Base-by-base conservation (phyloP, 2,888 invertebrate genomes). In the Caradrina kadenii region DNA sequence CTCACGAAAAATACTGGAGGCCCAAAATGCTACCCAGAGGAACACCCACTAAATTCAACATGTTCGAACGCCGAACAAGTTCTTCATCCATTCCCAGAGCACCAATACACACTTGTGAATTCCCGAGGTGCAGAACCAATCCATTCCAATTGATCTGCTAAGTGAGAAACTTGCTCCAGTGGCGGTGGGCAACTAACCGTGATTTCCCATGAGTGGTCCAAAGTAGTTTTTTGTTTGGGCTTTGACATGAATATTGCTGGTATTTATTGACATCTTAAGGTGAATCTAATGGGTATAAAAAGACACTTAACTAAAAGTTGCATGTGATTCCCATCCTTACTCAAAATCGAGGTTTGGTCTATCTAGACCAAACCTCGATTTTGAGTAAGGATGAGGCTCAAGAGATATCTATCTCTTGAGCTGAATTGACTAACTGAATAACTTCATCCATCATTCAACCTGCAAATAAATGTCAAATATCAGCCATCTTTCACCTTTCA, bases 61-160 rank as follows among this genome's bases (percentile, higher is more conserved):
- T 56, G 21, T 52, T 42, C 54, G 48, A 53, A 59, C 45, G 50
- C 35, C 59, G 39, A 58, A 59, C 50, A 59, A 65, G 64, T 74
- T 76, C 49, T 65, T 17, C 22, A 70, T 52, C 52, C 61, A 5
- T 17, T 69, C 73, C 64, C 69, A 59, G 42, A 61, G 31, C 63
- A 67, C 53, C 68, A 61, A 68, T 68, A 70, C 69, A 65, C 79
- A 81, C 79, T 84, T 69, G 56, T 48, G 60, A 60, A 84, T 74
- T 70, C 84, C 82, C 73, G 48, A 21, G 64, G 50, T 77, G 49
- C 45, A 53, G 59, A 60, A 54, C 55, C 80, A 71, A 83, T 80
- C 76, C 76, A 81, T 82, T 72, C 54, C 83, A 73, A 84, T 83
- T 79, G 83, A 82, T 83, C 76, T 77, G 64, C 70, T 84, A 83